Evolutionary conservation across 2,888 invertebrate genomes (phyloP).

Genomic region (Cheilosia impressa): DNA sequence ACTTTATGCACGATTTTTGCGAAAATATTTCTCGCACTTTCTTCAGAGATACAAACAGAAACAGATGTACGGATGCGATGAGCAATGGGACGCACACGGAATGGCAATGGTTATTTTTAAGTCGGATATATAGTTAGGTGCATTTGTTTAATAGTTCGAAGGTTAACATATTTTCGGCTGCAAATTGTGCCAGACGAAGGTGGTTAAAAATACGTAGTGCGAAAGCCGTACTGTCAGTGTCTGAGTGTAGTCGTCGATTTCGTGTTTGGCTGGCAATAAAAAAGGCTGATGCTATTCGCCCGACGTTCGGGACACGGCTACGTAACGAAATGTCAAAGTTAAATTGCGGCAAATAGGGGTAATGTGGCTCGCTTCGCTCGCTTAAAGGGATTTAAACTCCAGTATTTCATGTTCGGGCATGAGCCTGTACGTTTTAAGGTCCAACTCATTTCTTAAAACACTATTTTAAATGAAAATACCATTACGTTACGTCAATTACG

Average conservation of each 20-base stretch:
- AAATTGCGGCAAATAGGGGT: too few species aligned
- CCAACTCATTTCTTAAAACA: too few species aligned
- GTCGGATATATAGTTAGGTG: not conserved
- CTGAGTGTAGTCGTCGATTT: not conserved
- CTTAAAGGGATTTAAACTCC: too few species aligned
- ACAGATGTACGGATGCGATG: constrained; percentile 34
- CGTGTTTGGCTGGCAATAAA: too few species aligned
- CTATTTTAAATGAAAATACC: too few species aligned
- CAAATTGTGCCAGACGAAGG: not conserved
- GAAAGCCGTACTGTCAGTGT: not conserved
- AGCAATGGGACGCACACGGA: constrained; percentile 12
- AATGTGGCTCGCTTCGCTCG: too few species aligned
- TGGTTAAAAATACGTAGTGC: not conserved
- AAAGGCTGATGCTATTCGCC: too few species aligned
- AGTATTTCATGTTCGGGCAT: too few species aligned
- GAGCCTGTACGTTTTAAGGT: too few species aligned
- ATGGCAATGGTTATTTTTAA: constrained; percentile 42
- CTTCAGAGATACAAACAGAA: constrained; percentile 19
- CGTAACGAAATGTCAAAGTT: too few species aligned
- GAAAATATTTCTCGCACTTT: constrained; percentile 13
- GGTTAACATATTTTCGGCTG: not conserved
- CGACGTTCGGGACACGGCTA: too few species aligned
- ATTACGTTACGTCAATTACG: too few species aligned
- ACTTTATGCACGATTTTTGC: constrained; percentile 9
- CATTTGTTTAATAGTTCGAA: not conserved